Base-by-base conservation (phyloP, 2,113 vertebrate genomes). In the Phrynosoma platyrhinos region DNA sequence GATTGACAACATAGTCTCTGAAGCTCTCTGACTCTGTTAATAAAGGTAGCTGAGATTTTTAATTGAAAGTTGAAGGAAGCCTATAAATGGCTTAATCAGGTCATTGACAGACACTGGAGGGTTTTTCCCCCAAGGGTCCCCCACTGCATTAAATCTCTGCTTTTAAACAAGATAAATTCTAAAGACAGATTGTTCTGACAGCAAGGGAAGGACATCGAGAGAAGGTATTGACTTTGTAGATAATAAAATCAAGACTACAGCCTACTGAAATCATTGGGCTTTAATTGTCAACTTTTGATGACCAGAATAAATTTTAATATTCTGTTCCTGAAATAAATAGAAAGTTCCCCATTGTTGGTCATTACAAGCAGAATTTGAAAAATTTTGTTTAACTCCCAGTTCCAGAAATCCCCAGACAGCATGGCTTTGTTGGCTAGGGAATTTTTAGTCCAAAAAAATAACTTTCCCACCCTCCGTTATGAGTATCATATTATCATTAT, bases 11-110 rank as follows among this genome's bases (percentile, higher is more conserved):
- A 9, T 3, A 0, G 2, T 66, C 68, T 91, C 79, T 93, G 71
- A 88, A 92, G 91, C 4, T 2, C 72, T 75, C 40, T 78, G 47
- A 81, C 72, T 78, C 53, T 92, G 90, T 91, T 86, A 91, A 36
- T 3, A 89, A 66, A 62, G 82, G 87, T 88, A 83, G 62, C 87
- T 88, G 87, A 83, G 87, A 78, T 83, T 88, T 88, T 88, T 88
- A 88, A 88, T 88, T 88, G 71, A 77, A 91, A 90, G 93, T 81
- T 71, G 14, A 36, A n/a, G 86, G 52, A 87, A 83, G 52, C 91
- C 40, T 84, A 84, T 32, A 87, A 93, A 83, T 2, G 81, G 84
- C 78, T 86, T 82, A 89, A 89, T 89, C 83, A 82, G 88, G 79
- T 68, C 83, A 89, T 36, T 85, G 32, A 84, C 47, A 91, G 74